Percentiles rank a stretch among this genome's conserved stretches.
Conservation (phyloP, 2,113 vertebrate species). For the Pagrus major region DNA sequence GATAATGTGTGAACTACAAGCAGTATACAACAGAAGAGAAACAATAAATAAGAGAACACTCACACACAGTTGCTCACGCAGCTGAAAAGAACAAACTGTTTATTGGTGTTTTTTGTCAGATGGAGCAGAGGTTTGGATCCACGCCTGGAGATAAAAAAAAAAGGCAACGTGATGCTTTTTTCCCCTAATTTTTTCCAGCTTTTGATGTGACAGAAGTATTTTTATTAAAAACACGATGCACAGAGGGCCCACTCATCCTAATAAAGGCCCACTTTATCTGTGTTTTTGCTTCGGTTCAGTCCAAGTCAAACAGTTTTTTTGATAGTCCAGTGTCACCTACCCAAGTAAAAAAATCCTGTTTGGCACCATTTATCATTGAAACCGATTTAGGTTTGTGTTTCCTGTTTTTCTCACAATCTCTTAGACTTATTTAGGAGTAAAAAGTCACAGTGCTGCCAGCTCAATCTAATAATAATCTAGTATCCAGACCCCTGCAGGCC, state of each 20-base stretch:
- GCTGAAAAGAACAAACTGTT: constrained; percentile 55
- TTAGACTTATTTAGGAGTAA: not conserved
- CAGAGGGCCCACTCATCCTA: not conserved
- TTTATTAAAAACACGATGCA: constrained; percentile 52
- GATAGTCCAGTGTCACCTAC: constrained; percentile 10
- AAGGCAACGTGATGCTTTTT: constrained; percentile 14
- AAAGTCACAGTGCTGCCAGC: not conserved
- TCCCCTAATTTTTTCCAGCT: constrained; percentile 17
- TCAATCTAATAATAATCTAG: constrained; percentile 88
- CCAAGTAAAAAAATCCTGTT: not conserved
- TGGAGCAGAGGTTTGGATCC: not conserved
- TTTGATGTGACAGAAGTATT: constrained; percentile 13
- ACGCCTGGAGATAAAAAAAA: constrained; percentile 2
- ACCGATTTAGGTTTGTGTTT: not conserved
- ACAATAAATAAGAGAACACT: constrained; percentile 71
- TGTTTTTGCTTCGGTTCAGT: constrained; percentile 25
- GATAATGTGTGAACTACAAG: constrained; percentile 71
- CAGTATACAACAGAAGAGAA: constrained; percentile 53
- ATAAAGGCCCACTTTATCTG: constrained; percentile 3
- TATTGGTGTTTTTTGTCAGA: constrained; percentile 39
- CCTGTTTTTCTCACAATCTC: not conserved
- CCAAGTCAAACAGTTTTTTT: not conserved
- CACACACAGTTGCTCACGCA: constrained; percentile 52
- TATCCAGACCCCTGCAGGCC: constrained; percentile 93
- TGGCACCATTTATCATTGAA: not conserved